A percentile compares a stretch with the other conserved stretches of the same genome.
Evolutionary conservation across 2,113 vertebrate species (phyloP).

Genomic region (Nannospalax galili): DNA sequence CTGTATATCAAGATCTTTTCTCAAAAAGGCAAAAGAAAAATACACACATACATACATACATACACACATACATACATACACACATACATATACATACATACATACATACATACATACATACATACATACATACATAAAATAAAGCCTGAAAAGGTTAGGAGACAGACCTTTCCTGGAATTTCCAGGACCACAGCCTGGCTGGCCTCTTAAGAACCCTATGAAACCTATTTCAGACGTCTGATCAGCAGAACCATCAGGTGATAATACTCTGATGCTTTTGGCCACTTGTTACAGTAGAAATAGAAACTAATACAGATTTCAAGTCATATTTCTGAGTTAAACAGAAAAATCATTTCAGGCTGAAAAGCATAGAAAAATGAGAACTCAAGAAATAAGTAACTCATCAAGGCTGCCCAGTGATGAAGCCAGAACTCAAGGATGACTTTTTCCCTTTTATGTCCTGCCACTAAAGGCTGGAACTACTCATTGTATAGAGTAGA

Average conservation of each 20-base stretch:
- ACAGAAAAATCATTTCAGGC: background rate
- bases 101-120: background rate
- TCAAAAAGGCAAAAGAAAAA: background rate
- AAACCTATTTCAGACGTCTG: background rate
- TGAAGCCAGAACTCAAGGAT: background rate
- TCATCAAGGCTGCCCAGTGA: background rate
- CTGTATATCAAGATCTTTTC: background rate
- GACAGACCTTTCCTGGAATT: background rate
- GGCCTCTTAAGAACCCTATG: background rate
- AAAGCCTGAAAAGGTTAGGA: background rate
- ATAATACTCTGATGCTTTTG: background rate
- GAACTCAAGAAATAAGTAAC: background rate
- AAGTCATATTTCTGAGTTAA: background rate
- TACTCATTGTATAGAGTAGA: background rate
- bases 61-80: too few relatives aligned
- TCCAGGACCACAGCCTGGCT: background rate
- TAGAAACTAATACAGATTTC: background rate
- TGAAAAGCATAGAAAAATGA: background rate
- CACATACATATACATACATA: fast-evolving
- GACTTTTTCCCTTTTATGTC: background rate
- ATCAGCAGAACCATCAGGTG: background rate
- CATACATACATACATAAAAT: background rate
- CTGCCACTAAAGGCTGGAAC: background rate
- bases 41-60: too few relatives aligned
- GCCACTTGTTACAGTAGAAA: background rate